Evolutionary conservation across 2,888 invertebrate genomes (phyloP).

Genomic region (Spodoptera littoralis): DNA sequence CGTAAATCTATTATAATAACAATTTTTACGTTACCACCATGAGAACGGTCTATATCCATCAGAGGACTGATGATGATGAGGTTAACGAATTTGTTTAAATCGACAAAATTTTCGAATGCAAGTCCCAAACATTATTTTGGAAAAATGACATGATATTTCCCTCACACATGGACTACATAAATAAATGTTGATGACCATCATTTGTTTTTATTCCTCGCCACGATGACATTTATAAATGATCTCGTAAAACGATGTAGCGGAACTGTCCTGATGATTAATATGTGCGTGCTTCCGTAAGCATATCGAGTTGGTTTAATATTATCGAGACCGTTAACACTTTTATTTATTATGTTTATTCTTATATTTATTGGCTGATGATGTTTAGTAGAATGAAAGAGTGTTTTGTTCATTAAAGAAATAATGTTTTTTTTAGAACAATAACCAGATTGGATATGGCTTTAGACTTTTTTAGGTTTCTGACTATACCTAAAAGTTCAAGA

Average conservation of each 20-base stretch:
- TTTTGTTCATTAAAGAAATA: no score
- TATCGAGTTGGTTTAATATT: constrained; percentile 33
- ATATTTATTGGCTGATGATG: constrained; percentile 1
- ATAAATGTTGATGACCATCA: constrained; percentile 20
- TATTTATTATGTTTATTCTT: constrained; percentile 19
- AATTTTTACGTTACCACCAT: no score
- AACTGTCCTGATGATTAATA: constrained; percentile 44
- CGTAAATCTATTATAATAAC: no score
- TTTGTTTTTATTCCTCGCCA: constrained; percentile 35
- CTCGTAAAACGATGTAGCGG: constrained; percentile 45
- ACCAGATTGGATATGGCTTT: no score
- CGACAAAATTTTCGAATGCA: no score
- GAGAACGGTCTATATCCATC: no score
- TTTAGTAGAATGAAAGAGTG: no score
- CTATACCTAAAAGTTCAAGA: no score
- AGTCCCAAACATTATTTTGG: background rate
- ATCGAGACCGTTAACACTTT: constrained; percentile 42
- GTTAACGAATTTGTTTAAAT: background rate
- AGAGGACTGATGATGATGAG: no score
- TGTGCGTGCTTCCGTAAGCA: constrained; percentile 37
- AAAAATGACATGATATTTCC: constrained; percentile 3
- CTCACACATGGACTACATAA: constrained; percentile 11
- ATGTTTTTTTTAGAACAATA: no score
- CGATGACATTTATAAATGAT: constrained; percentile 46
- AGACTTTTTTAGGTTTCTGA: no score